phyloP scores from a whole-genome alignment of 2,888 invertebrate genomes.

The Drosophila kambysellisi region DNA sequence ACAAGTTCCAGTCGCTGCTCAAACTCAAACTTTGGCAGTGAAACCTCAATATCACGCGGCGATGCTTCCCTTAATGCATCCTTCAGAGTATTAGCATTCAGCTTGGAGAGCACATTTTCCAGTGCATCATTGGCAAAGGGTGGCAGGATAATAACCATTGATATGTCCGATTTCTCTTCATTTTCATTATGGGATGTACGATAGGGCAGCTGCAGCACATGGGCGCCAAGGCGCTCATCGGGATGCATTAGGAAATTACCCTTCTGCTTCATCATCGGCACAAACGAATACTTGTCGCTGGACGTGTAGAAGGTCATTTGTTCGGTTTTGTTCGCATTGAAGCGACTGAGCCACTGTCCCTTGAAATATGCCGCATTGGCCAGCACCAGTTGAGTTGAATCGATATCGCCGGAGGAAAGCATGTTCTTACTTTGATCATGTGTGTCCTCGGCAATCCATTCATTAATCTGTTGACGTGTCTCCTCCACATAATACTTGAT shows the following conservation, averaged over 20 bases:
- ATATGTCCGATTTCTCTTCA: conserved; percentile 90
- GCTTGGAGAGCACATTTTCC: conserved; percentile 89
- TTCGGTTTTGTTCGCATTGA: conserved; percentile 89
- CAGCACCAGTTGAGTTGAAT: conserved; percentile 90
- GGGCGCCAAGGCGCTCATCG: conserved; percentile 91
- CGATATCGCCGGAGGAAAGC: too few relatives aligned
- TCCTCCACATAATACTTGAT: conserved; percentile 88
- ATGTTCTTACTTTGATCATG: conserved; percentile 91
- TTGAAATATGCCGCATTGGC: conserved; percentile 96
- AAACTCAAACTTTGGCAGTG: conserved; percentile 92
- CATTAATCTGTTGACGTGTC: conserved; percentile 89
- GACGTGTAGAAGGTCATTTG: conserved; percentile 91
- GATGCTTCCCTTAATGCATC: conserved; percentile 88
- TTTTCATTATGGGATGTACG: conserved; percentile 86
- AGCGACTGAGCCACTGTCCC: conserved; percentile 93
- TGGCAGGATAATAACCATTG: conserved; percentile 94
- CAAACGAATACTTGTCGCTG: conserved; percentile 89
- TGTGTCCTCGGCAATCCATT: conserved; percentile 91
- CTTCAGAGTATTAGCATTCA: conserved; percentile 89
- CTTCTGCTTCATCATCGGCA: conserved; percentile 95
- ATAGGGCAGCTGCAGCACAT: conserved; percentile 94
- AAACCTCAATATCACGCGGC: conserved; percentile 91
- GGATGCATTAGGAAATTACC: conserved; percentile 92
- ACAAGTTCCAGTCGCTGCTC: conserved; percentile 90
- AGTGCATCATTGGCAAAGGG: conserved; percentile 87